Conservation (phyloP, 92 coral and sea anemone species). For the Scolanthus callimorphus region DNA sequence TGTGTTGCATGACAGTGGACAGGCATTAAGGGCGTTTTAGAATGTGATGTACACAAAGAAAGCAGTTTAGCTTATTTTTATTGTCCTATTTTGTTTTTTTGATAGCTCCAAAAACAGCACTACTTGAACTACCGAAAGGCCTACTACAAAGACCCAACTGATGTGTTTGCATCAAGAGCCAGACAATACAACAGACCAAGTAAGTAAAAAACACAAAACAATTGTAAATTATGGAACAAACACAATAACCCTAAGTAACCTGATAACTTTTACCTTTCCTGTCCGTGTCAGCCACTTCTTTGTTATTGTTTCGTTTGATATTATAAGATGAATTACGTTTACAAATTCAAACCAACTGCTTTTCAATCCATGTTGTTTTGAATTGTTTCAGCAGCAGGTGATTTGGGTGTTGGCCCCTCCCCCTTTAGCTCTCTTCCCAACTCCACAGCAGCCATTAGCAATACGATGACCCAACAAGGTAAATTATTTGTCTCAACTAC, state of each 20-base stretch:
- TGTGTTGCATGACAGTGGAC: too few relatives aligned
- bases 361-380: too few relatives aligned
- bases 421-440: slow-evolving; percentile 44
- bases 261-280: background rate
- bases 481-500: background rate
- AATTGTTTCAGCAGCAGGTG: too few relatives aligned
- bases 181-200: slow-evolving; percentile 39
- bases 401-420: slow-evolving; percentile 65
- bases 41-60: too few relatives aligned
- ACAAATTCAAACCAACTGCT: too few relatives aligned
- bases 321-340: too few relatives aligned
- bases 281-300: background rate
- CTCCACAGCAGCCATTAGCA: too few relatives aligned
- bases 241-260: too few relatives aligned
- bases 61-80: too few relatives aligned
- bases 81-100: too few relatives aligned
- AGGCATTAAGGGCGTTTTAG: too few relatives aligned
- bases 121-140: slow-evolving; percentile 90
- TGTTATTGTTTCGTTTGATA: background rate
- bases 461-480: background rate
- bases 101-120: slow-evolving; percentile 82
- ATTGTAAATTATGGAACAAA: background rate
- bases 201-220: slow-evolving; percentile 23
- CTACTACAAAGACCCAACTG: slow-evolving; percentile 79
- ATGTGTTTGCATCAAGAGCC: slow-evolving; percentile 47